These are phyloP conservation scores for Taenaris catops DNA, from an alignment of 2,888 invertebrate genomes.

Conservation along the genomic window DNA sequence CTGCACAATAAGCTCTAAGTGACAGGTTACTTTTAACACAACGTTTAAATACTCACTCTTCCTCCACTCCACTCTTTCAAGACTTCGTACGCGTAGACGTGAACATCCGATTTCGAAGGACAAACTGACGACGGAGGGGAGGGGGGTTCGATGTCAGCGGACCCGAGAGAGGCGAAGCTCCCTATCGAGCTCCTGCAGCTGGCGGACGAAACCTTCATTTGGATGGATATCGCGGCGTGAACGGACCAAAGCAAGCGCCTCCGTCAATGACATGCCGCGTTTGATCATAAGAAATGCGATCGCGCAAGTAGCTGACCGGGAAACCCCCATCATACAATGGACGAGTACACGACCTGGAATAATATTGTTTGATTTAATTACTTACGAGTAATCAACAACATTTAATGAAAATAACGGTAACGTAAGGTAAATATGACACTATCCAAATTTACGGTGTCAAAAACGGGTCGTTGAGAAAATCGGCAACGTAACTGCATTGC, in stretches of 20 bases:
- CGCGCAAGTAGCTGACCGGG: slow-evolving; percentile 89
- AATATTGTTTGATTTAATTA: background rate
- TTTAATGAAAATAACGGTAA: no score
- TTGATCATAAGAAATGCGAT: slow-evolving; percentile 91
- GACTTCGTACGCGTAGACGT: slow-evolving; percentile 51
- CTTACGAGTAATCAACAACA: background rate
- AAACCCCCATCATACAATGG: slow-evolving; percentile 90
- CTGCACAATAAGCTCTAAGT: no score
- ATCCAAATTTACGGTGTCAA: no score
- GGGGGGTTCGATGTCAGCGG: slow-evolving; percentile 63
- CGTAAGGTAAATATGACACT: no score
- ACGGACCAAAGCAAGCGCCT: slow-evolving; percentile 86
- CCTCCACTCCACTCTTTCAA: slow-evolving; percentile 61
- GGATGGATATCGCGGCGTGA: slow-evolving; percentile 86
- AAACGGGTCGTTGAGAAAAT: no score
- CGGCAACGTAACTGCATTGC: no score
- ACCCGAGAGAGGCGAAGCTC: slow-evolving; percentile 76
- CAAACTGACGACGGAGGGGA: slow-evolving; percentile 40
- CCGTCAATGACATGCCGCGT: slow-evolving; percentile 85
- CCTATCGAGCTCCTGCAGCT: slow-evolving; percentile 84
- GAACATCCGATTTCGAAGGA: slow-evolving; percentile 37
- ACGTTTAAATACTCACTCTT: no score
- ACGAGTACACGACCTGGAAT: slow-evolving; percentile 86
- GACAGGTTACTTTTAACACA: no score
- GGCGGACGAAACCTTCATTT: slow-evolving; percentile 89